Base-by-base conservation (phyloP, 2,113 vertebrate species). In the Penelope pileata region DNA sequence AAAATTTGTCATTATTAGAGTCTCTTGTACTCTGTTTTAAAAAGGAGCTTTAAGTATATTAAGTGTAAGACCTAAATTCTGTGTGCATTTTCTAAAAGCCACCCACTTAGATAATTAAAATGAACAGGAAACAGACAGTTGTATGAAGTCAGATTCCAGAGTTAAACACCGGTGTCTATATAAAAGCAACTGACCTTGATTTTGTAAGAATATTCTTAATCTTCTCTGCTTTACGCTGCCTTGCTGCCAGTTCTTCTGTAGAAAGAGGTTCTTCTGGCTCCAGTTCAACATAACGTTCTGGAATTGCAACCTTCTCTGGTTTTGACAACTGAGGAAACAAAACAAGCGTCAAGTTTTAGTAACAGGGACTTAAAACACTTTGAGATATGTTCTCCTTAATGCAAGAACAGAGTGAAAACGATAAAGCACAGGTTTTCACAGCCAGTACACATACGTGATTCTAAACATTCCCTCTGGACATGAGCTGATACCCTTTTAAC, bases 191-290 rank as follows among this genome's bases (percentile, higher is more conserved):
- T 53, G 58, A 99, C 99, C 99, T 99, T 91, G 99, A 99, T 73
- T 98, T 99, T 59, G 99, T 97, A 63, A 99, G 98, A 94, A 99
- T 98, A 97, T 93, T 99, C 94, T 99, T 99, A 95, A 99, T 99
- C 94, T 99, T 99, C 97, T 99, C 98, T 45, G 99, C 99, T 95
- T 99, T 99, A 19, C 98, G 98, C 70, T 99, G 98, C 4, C 99
- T 98, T 2, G 99, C 99, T 91, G 99, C 99, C 91, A 98, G 95
- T 88, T 99, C 99, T 97, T 99, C 98, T 17, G 97, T 98, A 94
- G 98, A 99, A 59, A 99, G 99, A 1, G 98, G 98, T 75, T 99
- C 99, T 79, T 99, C 99, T 0, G 98, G 98, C 75, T 99, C 99
- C 83, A 98, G 93, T 43, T 99, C 99, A 96, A 99, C 94, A 1